These are phyloP conservation scores for Drosophila mayri DNA, from an alignment of 1,140 invertebrate species.

Conservation along the genomic window DNA sequence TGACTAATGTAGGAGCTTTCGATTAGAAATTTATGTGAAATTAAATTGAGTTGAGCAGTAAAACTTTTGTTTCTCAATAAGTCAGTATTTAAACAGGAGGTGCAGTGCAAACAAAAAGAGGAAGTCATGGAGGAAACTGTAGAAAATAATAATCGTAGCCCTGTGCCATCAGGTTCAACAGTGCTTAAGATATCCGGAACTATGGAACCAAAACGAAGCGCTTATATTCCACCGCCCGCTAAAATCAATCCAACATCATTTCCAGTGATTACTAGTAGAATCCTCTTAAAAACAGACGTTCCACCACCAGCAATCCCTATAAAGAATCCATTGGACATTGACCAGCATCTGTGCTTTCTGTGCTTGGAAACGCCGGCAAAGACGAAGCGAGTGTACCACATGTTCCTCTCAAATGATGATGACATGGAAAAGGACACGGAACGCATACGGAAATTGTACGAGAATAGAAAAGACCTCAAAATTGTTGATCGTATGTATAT, in stretches of 20 bases:
- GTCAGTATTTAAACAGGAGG: background rate
- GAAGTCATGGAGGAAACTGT: background rate
- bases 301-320: background rate
- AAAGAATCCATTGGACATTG: background rate
- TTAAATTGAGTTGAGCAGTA: background rate
- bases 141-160: background rate
- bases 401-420: conserved; percentile 17
- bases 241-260: conserved; percentile 15
- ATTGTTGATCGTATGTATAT: background rate
- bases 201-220: background rate
- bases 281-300: conserved; percentile 32
- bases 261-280: conserved; percentile 24
- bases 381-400: conserved; percentile 14
- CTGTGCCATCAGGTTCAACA: background rate
- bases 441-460: conserved; percentile 1
- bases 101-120: background rate
- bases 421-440: background rate
- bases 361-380: background rate
- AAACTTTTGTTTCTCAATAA: background rate
- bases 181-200: conserved; percentile 38
- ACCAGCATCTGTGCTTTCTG: conserved; percentile 13
- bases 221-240: background rate
- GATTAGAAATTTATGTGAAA: conserved; percentile 5
- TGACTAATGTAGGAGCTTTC: conserved; percentile 23
- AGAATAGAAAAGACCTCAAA: conserved; percentile 16